These are phyloP conservation scores for Apogon talboti DNA, from an alignment of 2,797 vertebrate species.

Conservation along the genomic window DNA sequence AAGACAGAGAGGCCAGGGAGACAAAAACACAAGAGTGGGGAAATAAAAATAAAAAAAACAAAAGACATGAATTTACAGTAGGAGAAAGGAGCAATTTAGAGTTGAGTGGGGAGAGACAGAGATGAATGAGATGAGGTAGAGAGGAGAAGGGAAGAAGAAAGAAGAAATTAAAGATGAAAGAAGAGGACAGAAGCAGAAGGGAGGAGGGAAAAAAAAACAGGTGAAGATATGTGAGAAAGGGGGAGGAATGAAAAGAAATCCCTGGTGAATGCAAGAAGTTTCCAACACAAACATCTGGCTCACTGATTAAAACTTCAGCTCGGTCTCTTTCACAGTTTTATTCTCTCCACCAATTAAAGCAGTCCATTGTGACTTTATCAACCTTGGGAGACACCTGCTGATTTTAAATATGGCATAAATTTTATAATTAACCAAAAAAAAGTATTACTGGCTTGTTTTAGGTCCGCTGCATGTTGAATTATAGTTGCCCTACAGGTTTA, in stretches of 20 bases:
- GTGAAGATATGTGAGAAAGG: slow-evolving; percentile 13
- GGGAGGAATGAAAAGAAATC: slow-evolving; percentile 26
- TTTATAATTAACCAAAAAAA: slow-evolving; percentile 51
- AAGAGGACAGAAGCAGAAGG: not conserved
- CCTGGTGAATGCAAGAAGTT: slow-evolving; percentile 38
- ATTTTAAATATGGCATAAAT: slow-evolving; percentile 56
- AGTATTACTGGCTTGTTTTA: slow-evolving; percentile 36
- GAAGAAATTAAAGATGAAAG: slow-evolving; percentile 19
- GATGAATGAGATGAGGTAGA: not conserved
- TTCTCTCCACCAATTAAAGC: slow-evolving; percentile 46
- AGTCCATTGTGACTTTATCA: slow-evolving; percentile 55
- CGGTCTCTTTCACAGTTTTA: slow-evolving; percentile 16
- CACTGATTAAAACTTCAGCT: slow-evolving; percentile 55
- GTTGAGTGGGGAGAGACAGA: slow-evolving; percentile 10
- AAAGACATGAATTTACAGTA: not conserved
- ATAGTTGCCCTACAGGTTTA: slow-evolving; percentile 24
- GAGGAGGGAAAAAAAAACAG: not conserved
- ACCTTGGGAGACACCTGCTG: slow-evolving; percentile 57
- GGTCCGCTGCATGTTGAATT: slow-evolving; percentile 23
- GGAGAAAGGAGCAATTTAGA: not conserved
- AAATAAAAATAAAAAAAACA: slow-evolving; percentile 31
- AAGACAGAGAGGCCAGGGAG: slow-evolving; percentile 1
- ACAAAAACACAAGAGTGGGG: slow-evolving; percentile 14
- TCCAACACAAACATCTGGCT: slow-evolving; percentile 49
- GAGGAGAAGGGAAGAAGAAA: slow-evolving; percentile 20